A percentile compares a stretch with the other conserved stretches of the same genome.
Conservation (phyloP, 2,797 vertebrate species). For the Pantherophis alleghaniensis region DNA sequence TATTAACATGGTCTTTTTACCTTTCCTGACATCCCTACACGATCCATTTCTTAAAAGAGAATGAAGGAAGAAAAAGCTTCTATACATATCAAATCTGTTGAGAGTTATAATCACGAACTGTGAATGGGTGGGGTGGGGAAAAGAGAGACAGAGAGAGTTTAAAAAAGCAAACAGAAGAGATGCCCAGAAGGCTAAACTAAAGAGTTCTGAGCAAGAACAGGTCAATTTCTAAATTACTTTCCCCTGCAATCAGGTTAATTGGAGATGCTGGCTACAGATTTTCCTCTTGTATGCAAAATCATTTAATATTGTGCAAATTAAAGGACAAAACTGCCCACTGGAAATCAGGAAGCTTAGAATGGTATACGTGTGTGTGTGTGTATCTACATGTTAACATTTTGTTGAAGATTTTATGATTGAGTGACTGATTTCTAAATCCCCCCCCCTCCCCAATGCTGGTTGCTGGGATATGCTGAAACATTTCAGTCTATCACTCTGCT, state of each 20-base stretch:
- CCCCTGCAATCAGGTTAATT: conserved; percentile 64
- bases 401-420: conserved; percentile 7
- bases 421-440: conserved; percentile 9
- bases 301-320: conserved; percentile 54
- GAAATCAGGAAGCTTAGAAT: conserved; percentile 20
- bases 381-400: background rate
- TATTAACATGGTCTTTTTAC: background rate
- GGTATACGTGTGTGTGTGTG: background rate
- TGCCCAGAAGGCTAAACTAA: conserved; percentile 60
- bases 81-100: conserved; percentile 9
- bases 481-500: background rate
- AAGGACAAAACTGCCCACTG: conserved; percentile 52
- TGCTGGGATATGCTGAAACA: conserved; percentile 10
- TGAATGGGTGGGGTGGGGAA: background rate
- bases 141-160: background rate
- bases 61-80: background rate
- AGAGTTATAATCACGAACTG: conserved; percentile 4
- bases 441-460: background rate
- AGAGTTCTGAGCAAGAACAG: conserved; percentile 56
- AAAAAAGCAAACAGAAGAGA: conserved; percentile 56
- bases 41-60: background rate
- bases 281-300: conserved; percentile 50
- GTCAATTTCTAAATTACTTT: conserved; percentile 62
- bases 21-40: background rate
- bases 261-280: conserved; percentile 51